Percentiles rank a stretch among this genome's conserved stretches.
These are phyloP conservation scores for Phoebastria nigripes DNA, from an alignment of 2,797 vertebrate species.

Conservation along the genomic window DNA sequence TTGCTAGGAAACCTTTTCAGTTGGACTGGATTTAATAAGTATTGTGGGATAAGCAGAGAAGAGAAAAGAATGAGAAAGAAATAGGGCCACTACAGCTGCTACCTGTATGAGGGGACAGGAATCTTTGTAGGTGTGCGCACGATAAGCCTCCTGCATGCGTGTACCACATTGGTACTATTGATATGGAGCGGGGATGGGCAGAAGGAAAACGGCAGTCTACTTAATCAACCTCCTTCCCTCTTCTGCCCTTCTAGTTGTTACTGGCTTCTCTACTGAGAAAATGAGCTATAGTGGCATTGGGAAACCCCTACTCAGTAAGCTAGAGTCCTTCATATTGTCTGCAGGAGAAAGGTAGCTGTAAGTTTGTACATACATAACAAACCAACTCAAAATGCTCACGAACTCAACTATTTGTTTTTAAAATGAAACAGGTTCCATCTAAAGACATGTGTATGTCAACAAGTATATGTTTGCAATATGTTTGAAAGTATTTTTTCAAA, in stretches of 20 bases:
- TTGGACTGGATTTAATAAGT: not conserved
- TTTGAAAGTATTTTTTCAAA: not conserved
- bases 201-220: not conserved
- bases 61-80: not conserved
- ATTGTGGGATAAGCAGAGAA: not conserved
- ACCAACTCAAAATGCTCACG: not conserved
- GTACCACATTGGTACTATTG: not conserved
- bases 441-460: not conserved
- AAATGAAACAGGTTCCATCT: not conserved
- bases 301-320: not conserved
- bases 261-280: not conserved
- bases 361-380: not conserved
- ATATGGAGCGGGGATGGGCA: not conserved
- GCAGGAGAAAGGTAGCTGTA: not conserved
- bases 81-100: not conserved
- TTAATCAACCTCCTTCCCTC: not conserved
- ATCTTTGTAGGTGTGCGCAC: not conserved
- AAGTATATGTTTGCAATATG: not conserved
- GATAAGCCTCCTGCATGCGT: not conserved
- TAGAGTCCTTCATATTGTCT: not conserved
- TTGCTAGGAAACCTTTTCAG: not conserved
- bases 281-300: not conserved
- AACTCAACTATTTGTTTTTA: not conserved
- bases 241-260: not conserved
- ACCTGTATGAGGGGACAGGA: not conserved